Base-by-base conservation (phyloP, 2,113 vertebrate genomes). In the Amphiprion ocellaris region DNA sequence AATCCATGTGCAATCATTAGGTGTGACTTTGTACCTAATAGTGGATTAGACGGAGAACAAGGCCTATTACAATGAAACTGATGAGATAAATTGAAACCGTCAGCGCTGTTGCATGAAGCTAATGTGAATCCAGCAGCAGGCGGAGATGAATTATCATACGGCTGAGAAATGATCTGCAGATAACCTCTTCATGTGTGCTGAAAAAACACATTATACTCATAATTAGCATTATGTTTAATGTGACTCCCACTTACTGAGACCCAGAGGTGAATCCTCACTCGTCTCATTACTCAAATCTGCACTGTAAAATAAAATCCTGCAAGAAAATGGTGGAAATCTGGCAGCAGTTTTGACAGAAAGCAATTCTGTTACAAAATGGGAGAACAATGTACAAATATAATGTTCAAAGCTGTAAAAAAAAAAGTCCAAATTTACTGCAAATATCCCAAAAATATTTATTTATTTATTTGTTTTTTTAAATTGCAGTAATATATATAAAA, bases 41-140 rank as follows among this genome's bases (percentile, higher is more conserved):
- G 8, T n/a, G 46, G 41, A 61, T 61, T 56, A 76, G 19, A 58
- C 26, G 10, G 14, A 64, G 16, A 67, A 46, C 39, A 50, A 30
- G n/a, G 33, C 33, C 53, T 54, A 5, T 83, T 61, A 72, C 62
- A 64, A 6, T 28, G 56, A 0, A 9, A n/a, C 55, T 52, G 64
- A 77, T 61, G 41, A 77, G 39, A 65, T 39, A 24, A 23, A 83
- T 17, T 67, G 37, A 37, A 80, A 39, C 79, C 7, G 61, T 67
- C 19, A 14, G n/a, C 3, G 4, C 11, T 33, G 61, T 49, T 49
- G 77, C 74, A 56, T 66, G 53, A 63, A 72, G 44, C 44, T 58
- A 52, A 68, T 19, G 4, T 19, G 23, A 44, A 53, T 16, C 53
- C 23, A 55, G 26, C 30, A 17, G 14, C 6, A 11, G 5, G 30